These are phyloP conservation scores for Nemopilema nomurai DNA, from an alignment of 30 jellyfish, hydroid and myxozoan genomes.

Conservation along the genomic window DNA sequence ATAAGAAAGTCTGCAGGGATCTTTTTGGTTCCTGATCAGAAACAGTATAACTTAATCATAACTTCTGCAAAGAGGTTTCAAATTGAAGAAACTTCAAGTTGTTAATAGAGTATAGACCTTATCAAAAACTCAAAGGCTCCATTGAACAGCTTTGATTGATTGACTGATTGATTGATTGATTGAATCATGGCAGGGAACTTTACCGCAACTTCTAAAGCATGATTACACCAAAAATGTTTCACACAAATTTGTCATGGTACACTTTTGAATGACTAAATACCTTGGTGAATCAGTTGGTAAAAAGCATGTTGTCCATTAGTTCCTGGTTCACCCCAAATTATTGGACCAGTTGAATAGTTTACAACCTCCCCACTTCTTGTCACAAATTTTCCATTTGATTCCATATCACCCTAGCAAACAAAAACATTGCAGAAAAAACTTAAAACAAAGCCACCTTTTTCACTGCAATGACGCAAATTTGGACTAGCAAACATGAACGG, in stretches of 20 bases:
- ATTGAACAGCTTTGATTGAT: too few species aligned
- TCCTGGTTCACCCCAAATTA: conserved; percentile 99
- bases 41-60: not conserved
- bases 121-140: not conserved
- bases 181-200: too few species aligned
- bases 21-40: conserved; percentile 65
- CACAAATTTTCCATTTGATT: conserved; percentile 95
- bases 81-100: too few species aligned
- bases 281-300: conserved; percentile 98
- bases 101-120: too few species aligned
- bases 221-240: too few species aligned
- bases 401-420: conserved; percentile 93
- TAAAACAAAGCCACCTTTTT: not conserved
- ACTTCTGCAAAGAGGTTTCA: not conserved
- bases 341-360: conserved; percentile 92
- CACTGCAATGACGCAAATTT: too few species aligned
- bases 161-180: too few species aligned
- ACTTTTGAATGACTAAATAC: too few species aligned
- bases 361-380: conserved; percentile 85
- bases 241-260: too few species aligned
- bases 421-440: too few species aligned
- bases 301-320: conserved; percentile 99
- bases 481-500: too few species aligned
- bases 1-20: conserved; percentile 93
- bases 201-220: too few species aligned